Percentiles rank a stretch among this genome's conserved stretches.
Evolutionary conservation across 2,113 vertebrate species (phyloP).

Genomic region (Pelodiscus sinensis): DNA sequence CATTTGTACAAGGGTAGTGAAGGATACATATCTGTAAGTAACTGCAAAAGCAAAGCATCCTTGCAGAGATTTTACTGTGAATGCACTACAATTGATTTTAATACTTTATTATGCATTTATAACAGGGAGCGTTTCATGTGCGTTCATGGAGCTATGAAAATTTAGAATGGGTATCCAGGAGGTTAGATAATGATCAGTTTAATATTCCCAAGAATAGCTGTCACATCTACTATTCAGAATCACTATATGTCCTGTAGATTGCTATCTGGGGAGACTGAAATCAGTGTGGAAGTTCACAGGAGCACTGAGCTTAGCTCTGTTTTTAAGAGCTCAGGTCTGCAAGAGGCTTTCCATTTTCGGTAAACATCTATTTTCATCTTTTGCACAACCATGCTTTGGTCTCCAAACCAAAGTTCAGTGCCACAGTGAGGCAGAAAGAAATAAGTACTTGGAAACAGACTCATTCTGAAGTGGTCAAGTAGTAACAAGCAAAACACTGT

Average conservation of each 20-base stretch:
- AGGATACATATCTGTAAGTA: neutral
- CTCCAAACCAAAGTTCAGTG: neutral
- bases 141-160: neutral
- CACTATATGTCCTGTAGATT: neutral
- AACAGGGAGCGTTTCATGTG: neutral
- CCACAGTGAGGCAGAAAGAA: neutral
- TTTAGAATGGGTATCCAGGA: neutral
- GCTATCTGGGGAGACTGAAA: neutral
- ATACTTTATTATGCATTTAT: neutral
- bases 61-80: neutral
- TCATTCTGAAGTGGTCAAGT: neutral
- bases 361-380: neutral
- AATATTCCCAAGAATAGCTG: neutral
- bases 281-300: neutral
- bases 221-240: neutral
- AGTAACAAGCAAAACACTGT: neutral
- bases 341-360: neutral
- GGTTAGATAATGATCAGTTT: neutral
- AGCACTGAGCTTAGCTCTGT: neutral
- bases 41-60: neutral
- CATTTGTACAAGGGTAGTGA: neutral
- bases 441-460: neutral
- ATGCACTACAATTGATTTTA: neutral
- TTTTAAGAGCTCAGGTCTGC: neutral
- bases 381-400: neutral